Evolutionary conservation across 2,113 vertebrate genomes (phyloP), one percentile per base, ranked within the genome.

Genomic region (Progne subis): DNA sequence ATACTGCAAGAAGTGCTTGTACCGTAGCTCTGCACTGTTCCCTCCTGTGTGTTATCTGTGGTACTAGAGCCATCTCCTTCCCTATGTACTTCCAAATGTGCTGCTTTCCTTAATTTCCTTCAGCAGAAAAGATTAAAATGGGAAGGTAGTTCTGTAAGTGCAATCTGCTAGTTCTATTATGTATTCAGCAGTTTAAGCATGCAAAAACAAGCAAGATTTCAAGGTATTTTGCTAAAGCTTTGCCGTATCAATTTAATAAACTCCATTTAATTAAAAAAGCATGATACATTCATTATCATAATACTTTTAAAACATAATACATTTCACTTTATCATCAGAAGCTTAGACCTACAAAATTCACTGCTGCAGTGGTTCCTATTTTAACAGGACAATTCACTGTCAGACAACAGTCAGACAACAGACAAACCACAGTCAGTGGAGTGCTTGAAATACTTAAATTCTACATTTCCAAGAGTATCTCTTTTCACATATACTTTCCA

Each of bases 41-140:
- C 99, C 96, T 99, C 99, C 97, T 99, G 99, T 88, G 99, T 99
- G 98, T 99, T 99, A 98, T 99, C 99, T 98, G 99, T 99, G 97
- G 99, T 99, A 98, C 99, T 99, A 98, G 99, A 99, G 97, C 99
- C 99, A 97, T 99, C 99, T 95, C 99, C 99, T 99, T 99, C 99
- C 97, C 99, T 99, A 98, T 99, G 99, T 94, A 99, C 99, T 98
- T 99, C 99, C 99, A 99, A 98, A 98, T 99, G 99, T 97, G 98
- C 98, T 91, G 99, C 99, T 98, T 99, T 99, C 98, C 99, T 99
- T 98, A 99, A 98, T 98, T 99, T 99, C 99, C 99, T 99, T 99
- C 86, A 98, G 98, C 97, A 97, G 98, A 98, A 98, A 97, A 99
- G 98, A 98, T 98, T 97, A 97, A 98, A 97, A 99, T 94, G 79